Evolutionary conservation across 2,888 invertebrate species (phyloP), one percentile per base, ranked within the genome.

Genomic region (Melanostoma mellinum): DNA sequence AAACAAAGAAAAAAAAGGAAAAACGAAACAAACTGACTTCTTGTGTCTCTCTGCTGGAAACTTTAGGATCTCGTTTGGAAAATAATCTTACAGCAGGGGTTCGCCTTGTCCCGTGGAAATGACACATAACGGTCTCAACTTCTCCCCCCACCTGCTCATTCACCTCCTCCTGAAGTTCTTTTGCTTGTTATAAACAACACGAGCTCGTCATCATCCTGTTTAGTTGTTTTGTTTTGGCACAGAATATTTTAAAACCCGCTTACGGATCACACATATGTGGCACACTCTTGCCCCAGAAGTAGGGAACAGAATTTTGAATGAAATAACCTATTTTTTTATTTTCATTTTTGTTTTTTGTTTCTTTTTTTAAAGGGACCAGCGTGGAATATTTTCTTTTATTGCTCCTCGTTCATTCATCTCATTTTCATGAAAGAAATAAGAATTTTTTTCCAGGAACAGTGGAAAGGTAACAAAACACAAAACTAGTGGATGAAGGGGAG

Each of bases 371-470:
- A 9, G 36, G 5, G 4, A 8, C 9, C 38, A 50, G 50, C 50
- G 30, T 50, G 6, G 44, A 52, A 42, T 32, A 44, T 75, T 48
- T 82, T 60, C 60, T 68, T 73, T 81, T 71, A 61, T 53, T 67
- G 44, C 71, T 67, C 20, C 20, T 10, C 40, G 56, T 60, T 46
- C 72, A 76, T 72, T 78, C 72, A 61, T 65, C 78, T 53, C 60
- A 61, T 72, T 78, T 78, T 35, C 61, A 76, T 55, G 53, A 42
- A 48, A 50, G 9, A 56, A 20, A 56, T 20, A 35, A 44, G 6
- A 67, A 10, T n/a, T 36, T 46, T 38, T 48, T 42, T 10, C 55
- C 40, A 3, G 35, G 55, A 65, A 38, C 55, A 35, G 33, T 52
- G 20, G 65, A 56, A 38, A 40, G 46, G 30, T 53, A 68, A 33